Evolutionary conservation across 1,140 invertebrate genomes (phyloP), one percentile per base, ranked within the genome.

Genomic region (Zaprionus inermis): DNA sequence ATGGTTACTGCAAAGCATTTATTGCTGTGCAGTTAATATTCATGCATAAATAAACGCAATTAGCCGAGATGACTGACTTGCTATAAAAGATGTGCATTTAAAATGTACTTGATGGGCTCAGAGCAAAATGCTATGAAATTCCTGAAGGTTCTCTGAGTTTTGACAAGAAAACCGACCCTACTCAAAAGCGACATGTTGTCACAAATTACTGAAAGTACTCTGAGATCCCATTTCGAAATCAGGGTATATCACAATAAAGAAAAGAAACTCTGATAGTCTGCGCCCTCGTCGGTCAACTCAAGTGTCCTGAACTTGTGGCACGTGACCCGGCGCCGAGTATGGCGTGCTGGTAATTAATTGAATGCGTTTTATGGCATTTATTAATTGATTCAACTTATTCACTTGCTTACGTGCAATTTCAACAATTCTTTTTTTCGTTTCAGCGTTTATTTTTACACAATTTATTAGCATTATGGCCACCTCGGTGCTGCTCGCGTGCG

Each of bases 401-500:
- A 64, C 38, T 71, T 54, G 18, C 6, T 7, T 49, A 22, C 22
- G 12, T 9, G 22, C 20, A 64, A 5, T 58, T 67, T 54, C 44
- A 30, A 38, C 20, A 44, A 54, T 54, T 58, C 22, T 57, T 60
- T 60, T 49, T 55, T 79, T 22, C 36, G 22, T 57, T 76, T 16
- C 56, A 84, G 81, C 57, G 67, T 38, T 38, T 44, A 54, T 57
- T 49, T 20, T 36, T 34, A 38, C 11, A 52, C 69, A 24, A 64
- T 61, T 63, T 78, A 52, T 79, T 58, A 60, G 74, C 68, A 93
- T 90, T 79, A 94, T 94, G 94, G 92, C 94, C 71, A 89, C 93
- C 71, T 94, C 94, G 81, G 92, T 94, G 58, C 80, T 94, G 68
- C 85, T 94, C 49, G 93, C 93, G 44, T 93, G 95, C 67, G 94